Base-by-base conservation (phyloP, 2,797 vertebrate species). In the Sparus aurata region DNA sequence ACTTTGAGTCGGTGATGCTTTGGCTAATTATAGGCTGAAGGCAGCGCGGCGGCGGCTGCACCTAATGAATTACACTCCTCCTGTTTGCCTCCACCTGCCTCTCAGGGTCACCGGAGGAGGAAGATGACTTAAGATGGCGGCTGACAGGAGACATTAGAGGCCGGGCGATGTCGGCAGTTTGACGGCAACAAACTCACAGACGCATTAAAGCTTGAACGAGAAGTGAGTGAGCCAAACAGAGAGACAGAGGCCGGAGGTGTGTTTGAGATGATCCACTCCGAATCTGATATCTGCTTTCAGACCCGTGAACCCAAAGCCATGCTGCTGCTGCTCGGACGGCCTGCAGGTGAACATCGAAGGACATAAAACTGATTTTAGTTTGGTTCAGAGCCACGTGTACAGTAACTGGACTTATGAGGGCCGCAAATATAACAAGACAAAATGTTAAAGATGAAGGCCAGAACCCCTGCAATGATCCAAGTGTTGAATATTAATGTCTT, bases 11-110 rank as follows among this genome's bases (percentile, higher is more conserved):
- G 50, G 71, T 49, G 78, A 84, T 69, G 80, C 74, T 87, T 82
- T 5, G 47, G 82, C 79, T 88, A 86, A 92, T 89, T 91, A 92
- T 77, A 77, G 74, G 70, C 75, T 87, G 71, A 79, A 80, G 75
- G 75, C 71, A 47, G 75, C 13, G 27, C n/a, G 7, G 67, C 59
- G 43, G 74, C 62, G 38, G 75, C 73, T 34, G 68, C 69, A 11
- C 80, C 69, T 89, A 77, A 91, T 85, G 88, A 92, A 87, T 85
- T 58, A 61, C 76, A 34, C 73, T 83, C 55, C 34, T 84, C 72
- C 79, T 20, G 52, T 69, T 67, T 43, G 54, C 77, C 76, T 82
- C 72, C 79, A 88, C 84, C 85, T 86, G 83, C 73, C 73, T 77
- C 77, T 79, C 77, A 78, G 84, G 68, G 85, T 77, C 82, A 84